Evolutionary conservation across 64 coral and sea anemone genomes (phyloP), one percentile per base, ranked within the genome.

Genomic region (Dendrophyllia cribrosa): DNA sequence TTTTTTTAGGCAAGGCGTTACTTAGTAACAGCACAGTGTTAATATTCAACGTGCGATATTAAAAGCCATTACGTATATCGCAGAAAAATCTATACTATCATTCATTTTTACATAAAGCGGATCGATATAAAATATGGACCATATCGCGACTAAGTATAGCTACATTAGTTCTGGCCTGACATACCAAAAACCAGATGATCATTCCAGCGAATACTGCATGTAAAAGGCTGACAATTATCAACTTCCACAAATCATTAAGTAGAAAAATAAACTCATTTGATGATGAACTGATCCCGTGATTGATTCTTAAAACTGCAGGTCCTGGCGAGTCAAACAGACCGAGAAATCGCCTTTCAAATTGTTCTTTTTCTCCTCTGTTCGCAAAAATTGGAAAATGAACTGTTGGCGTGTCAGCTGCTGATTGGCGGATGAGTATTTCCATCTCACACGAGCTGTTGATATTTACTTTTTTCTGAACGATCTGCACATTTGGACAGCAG

Each of bases 381-480:
- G 86, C 67, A 13, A 88, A 58, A 88, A 88, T 72, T 9, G 86
- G 70, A 61, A 88, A 88, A 60, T 88, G 48, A 17, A 88, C 34
- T 2, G 15, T 26, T 45, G 86, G 86, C 1, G 5, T 11, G 0
- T 58, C n/a, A 15, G 19, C 59, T 70, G 9, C 44, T 4, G 58
- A 43, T 47, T 61, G 58, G 55, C 86, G 43, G 8, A 88, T 88
- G 4, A 88, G 34, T 11, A 76, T 88, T 17, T 88, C 86, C 71
- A 88, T 46, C 19, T 88, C 71, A 19, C 53, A 58, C 11, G 86
- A 88, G 19, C 86, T 76, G 58, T 71, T 88, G 9, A 76, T 58
- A 11, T 74, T 43, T 48, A 88, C 46, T n/a, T 49, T 75, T 49
- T 75, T 43, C 5, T 49, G 7, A 50, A 17, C 7, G 19, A 75